Percentiles rank a stretch among this genome's conserved stretches.
Conservation (phyloP, 1,140 invertebrate species). For the Hydropsyche tenuis region DNA sequence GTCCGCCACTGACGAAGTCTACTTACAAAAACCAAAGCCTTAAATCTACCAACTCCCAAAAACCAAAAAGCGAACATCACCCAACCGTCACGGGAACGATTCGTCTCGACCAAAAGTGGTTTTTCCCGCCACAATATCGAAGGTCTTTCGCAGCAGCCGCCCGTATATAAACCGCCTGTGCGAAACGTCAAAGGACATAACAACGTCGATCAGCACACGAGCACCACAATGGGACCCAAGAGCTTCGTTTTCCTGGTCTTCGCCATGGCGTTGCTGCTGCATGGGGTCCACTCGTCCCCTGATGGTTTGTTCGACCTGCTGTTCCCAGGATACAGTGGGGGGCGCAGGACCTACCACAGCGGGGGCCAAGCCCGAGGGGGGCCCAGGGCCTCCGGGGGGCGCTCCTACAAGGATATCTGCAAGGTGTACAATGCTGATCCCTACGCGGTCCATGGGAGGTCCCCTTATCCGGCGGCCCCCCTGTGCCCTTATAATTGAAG, state of each 20-base stretch:
- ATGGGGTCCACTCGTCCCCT: slow-evolving; percentile 6
- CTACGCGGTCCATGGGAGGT: slow-evolving; percentile 43
- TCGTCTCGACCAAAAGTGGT: too few relatives aligned
- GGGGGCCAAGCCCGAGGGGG: slow-evolving; percentile 52
- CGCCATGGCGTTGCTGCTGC: neutral
- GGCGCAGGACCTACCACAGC: slow-evolving; percentile 46
- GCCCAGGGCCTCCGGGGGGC: slow-evolving; percentile 52
- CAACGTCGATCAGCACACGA: slow-evolving; percentile 54
- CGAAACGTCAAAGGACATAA: slow-evolving; percentile 59
- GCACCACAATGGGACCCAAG: too few relatives aligned
- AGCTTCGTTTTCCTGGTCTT: too few relatives aligned
- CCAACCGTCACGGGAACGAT: too few relatives aligned
- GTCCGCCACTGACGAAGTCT: too few relatives aligned
- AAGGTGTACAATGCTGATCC: slow-evolving; percentile 58
- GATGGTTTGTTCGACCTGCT: slow-evolving; percentile 52
- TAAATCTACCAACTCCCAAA: too few relatives aligned
- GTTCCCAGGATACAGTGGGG: slow-evolving; percentile 51
- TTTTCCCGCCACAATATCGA: too few relatives aligned
- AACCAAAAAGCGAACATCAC: too few relatives aligned
- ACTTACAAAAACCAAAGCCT: too few relatives aligned
- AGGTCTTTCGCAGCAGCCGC: too few relatives aligned
- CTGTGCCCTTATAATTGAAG: slow-evolving; percentile 45
- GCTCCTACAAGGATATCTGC: slow-evolving; percentile 60
- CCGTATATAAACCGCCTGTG: too few relatives aligned
- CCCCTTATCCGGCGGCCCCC: slow-evolving; percentile 42